Evolutionary conservation across 1,140 invertebrate species (phyloP).

Genomic region (Drosophila tani): DNA sequence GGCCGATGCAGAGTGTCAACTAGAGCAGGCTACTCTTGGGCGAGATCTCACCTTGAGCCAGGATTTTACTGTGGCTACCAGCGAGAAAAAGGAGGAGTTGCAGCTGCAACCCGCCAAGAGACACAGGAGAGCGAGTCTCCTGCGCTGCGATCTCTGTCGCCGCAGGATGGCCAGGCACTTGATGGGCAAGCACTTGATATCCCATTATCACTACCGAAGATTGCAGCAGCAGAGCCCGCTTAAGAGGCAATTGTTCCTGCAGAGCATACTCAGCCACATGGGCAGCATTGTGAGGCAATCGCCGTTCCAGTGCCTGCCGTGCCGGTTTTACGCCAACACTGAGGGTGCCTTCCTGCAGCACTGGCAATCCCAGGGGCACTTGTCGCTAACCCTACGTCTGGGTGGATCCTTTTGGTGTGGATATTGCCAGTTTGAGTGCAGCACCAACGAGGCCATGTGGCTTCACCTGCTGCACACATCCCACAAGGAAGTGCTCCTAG

Average conservation of each 20-base stretch:
- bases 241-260: constrained; percentile 53
- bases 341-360: constrained; percentile 88
- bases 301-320: constrained; percentile 93
- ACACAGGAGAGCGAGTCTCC: constrained; percentile 86
- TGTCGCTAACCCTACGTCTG: constrained; percentile 62
- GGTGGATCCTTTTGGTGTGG: constrained; percentile 89
- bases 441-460: constrained; percentile 88
- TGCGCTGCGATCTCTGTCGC: constrained; percentile 89
- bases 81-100: neutral
- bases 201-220: constrained; percentile 92
- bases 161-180: constrained; percentile 88
- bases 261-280: constrained; percentile 91
- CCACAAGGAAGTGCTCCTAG: constrained; percentile 90
- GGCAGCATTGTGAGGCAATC: constrained; percentile 91
- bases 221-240: constrained; percentile 84
- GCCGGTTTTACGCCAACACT: constrained; percentile 93
- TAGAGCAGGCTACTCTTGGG: constrained; percentile 86
- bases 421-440: constrained; percentile 90
- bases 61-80: constrained; percentile 28
- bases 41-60: constrained; percentile 39
- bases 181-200: constrained; percentile 93
- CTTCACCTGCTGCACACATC: constrained; percentile 88
- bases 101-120: constrained; percentile 2
- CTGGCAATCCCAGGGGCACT: constrained; percentile 89
- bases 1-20: constrained; percentile 88